Evolutionary conservation across 2,113 vertebrate species (phyloP).

Genomic region (Gambusia affinis): DNA sequence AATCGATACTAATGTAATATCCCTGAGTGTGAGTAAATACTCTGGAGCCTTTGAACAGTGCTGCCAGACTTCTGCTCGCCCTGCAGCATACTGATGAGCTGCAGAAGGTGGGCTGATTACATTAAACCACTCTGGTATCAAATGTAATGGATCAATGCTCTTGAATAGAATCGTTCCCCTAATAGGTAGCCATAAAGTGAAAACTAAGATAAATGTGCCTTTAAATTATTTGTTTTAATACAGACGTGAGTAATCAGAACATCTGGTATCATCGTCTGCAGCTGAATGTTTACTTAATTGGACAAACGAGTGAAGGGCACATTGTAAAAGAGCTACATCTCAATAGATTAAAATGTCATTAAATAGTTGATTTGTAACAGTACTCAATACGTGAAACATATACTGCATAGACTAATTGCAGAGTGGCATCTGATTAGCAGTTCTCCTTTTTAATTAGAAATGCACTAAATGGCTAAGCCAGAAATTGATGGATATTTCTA

Average conservation of each 20-base stretch:
- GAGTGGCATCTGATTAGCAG: too few relatives aligned
- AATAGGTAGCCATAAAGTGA: constrained; percentile 17
- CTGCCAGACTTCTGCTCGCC: constrained; percentile 10
- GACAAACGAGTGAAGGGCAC: not conserved
- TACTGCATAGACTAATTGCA: too few relatives aligned
- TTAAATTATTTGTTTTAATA: not conserved
- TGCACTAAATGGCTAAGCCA: too few relatives aligned
- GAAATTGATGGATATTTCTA: too few relatives aligned
- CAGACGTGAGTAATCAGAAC: not conserved
- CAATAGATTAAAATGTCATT: not conserved
- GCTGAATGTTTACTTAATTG: constrained; percentile 3
- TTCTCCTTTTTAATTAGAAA: too few relatives aligned
- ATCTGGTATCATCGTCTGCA: not conserved
- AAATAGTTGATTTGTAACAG: not conserved
- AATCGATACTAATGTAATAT: constrained; percentile 65
- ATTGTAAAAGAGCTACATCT: not conserved
- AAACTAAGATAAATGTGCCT: not conserved
- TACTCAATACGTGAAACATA: not conserved
- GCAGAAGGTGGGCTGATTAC: constrained; percentile 48
- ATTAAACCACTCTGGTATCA: constrained; percentile 23
- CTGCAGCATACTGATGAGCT: constrained; percentile 59
- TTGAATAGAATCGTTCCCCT: constrained; percentile 15
- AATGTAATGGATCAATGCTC: constrained; percentile 5
- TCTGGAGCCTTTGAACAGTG: constrained; percentile 16
- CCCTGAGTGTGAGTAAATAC: constrained; percentile 32